These are phyloP conservation scores for Pygoscelis adeliae DNA, from an alignment of 2,113 vertebrate species.

Conservation along the genomic window DNA sequence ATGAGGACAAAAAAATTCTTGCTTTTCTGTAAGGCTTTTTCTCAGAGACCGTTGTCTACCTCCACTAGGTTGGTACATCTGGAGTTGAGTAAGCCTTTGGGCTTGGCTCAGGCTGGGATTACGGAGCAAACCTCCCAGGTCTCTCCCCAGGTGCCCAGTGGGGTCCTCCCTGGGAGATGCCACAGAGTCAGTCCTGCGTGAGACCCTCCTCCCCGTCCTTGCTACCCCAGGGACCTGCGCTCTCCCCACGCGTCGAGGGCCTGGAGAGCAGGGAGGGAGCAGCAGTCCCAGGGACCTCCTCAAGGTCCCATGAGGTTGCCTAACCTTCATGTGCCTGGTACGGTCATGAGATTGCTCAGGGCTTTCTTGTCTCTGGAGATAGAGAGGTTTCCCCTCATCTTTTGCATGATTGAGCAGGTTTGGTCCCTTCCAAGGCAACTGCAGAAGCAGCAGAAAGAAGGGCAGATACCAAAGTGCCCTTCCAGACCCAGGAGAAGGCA, in stretches of 20 bases:
- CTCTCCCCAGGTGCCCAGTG: too few species aligned
- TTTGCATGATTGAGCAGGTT: background rate
- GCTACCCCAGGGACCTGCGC: background rate
- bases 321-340: background rate
- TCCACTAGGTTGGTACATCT: accelerated
- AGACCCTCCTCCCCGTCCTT: background rate
- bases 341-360: background rate
- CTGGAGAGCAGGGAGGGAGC: background rate
- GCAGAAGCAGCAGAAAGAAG: background rate
- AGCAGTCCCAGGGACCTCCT: background rate
- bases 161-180: background rate
- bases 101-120: background rate
- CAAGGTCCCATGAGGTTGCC: background rate
- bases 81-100: background rate
- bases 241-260: accelerated
- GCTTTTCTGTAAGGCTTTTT: background rate
- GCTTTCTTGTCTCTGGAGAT: background rate
- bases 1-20: background rate
- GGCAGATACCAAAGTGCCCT: background rate
- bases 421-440: background rate
- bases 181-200: background rate
- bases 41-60: accelerated
- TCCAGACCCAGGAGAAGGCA: background rate
- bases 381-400: background rate
- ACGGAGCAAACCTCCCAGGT: background rate